These are phyloP conservation scores for Meriones unguiculatus DNA, from an alignment of 2,113 vertebrate genomes.

Conservation along the genomic window DNA sequence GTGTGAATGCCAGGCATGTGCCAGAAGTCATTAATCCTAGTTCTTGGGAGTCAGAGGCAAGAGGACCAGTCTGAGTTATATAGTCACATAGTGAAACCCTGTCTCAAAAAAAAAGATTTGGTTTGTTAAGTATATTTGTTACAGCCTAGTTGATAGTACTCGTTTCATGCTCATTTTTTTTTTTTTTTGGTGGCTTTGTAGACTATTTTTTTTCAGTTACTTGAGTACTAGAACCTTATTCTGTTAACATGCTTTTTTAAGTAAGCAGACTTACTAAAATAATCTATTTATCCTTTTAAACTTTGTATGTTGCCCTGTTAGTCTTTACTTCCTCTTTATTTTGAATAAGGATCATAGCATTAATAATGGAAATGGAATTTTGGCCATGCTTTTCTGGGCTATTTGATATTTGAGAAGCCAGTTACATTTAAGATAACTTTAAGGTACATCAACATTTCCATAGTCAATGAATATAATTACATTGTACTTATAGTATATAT, in stretches of 20 bases:
- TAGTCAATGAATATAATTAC: not conserved
- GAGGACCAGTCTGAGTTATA: not conserved
- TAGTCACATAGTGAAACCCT: not conserved
- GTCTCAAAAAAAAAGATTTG: not conserved
- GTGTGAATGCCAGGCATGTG: not conserved
- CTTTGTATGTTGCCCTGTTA: not conserved
- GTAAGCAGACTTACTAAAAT: not conserved
- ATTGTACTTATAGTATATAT: slow-evolving; percentile 31
- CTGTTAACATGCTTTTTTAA: not conserved
- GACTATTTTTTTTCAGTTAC: not conserved
- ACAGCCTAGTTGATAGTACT: not conserved
- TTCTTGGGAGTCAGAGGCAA: not conserved
- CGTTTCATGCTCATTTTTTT: not conserved
- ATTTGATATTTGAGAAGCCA: not conserved
- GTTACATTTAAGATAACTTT: not conserved
- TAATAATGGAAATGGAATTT: not conserved
- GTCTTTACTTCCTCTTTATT: slow-evolving; percentile 21
- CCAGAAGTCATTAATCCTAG: not conserved
- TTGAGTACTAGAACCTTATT: not conserved
- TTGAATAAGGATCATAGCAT: not conserved
- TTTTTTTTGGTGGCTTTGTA: slow-evolving; percentile 17
- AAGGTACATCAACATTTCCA: not conserved
- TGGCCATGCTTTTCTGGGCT: not conserved
- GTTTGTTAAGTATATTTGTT: slow-evolving; percentile 32
- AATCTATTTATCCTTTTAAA: not conserved